Evolutionary conservation across 2,888 invertebrate species (phyloP).

Genomic region (Syrista parreyssii): DNA sequence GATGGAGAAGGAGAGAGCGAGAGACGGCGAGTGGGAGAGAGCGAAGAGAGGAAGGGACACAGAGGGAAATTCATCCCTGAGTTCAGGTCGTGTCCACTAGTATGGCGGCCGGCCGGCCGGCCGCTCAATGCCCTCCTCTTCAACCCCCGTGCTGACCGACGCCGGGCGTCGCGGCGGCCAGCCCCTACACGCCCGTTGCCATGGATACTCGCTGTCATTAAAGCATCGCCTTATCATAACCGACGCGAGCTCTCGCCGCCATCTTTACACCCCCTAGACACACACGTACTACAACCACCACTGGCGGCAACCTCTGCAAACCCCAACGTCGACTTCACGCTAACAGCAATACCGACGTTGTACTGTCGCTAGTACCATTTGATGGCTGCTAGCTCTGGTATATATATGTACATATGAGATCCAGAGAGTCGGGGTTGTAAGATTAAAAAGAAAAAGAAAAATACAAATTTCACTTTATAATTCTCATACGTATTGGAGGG

Average conservation of each 20-base stretch:
- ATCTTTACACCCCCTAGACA: constrained; percentile 61
- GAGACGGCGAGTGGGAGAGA: constrained; percentile 9
- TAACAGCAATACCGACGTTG: background rate
- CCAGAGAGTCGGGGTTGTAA: background rate
- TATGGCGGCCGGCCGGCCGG: constrained; percentile 62
- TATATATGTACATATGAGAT: background rate
- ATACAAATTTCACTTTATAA: background rate
- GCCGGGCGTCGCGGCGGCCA: constrained; percentile 62
- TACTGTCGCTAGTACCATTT: background rate
- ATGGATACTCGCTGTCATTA: constrained; percentile 65
- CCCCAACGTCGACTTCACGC: constrained; percentile 5
- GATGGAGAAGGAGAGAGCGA: constrained; percentile 15
- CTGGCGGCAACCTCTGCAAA: constrained; percentile 1
- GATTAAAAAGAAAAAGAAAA: background rate
- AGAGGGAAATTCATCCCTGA: constrained; percentile 56
- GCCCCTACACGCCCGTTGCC: constrained; percentile 62
- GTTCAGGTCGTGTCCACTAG: constrained; percentile 62
- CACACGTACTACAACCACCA: background rate
- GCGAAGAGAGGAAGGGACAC: constrained; percentile 10
- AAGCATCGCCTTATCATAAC: constrained; percentile 67
- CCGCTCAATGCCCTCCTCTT: constrained; percentile 54
- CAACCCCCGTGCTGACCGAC: constrained; percentile 57
- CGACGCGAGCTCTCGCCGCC: constrained; percentile 63
- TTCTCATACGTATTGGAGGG: background rate
- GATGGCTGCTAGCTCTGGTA: background rate